Evolutionary conservation across 2,113 vertebrate species (phyloP).

Genomic region (Geothlypis trichas): DNA sequence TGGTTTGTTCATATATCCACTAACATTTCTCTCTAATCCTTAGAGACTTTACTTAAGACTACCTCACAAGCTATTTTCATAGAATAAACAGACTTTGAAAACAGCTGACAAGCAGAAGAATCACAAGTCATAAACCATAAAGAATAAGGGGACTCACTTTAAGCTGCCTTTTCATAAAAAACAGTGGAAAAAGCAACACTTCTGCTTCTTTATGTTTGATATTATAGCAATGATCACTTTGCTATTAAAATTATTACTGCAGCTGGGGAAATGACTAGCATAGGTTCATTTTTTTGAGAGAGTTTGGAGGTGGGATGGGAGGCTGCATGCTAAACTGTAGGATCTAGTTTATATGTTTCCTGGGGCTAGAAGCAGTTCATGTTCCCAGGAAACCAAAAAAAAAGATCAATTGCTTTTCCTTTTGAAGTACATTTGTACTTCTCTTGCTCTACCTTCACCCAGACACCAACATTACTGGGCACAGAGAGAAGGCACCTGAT

Average conservation of each 20-base stretch:
- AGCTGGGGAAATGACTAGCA: not conserved
- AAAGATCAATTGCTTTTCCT: not conserved
- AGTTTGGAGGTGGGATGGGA: not conserved
- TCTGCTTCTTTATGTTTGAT: not conserved
- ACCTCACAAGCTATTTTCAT: not conserved
- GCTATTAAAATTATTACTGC: not conserved
- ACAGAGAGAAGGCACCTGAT: not conserved
- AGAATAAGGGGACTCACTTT: not conserved
- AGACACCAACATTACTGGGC: not conserved
- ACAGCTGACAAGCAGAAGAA: constrained; percentile 26
- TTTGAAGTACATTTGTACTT: not conserved
- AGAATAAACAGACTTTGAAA: not conserved
- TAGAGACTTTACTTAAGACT: not conserved
- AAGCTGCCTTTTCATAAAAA: not conserved
- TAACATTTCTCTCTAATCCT: not conserved
- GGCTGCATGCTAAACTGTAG: not conserved
- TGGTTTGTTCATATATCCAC: not conserved
- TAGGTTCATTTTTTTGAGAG: not conserved
- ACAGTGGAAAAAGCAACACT: not conserved
- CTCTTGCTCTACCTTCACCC: not conserved
- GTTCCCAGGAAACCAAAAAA: not conserved
- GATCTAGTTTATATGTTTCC: not conserved
- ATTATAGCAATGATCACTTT: not conserved
- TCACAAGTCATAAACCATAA: not conserved
- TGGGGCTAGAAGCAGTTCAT: not conserved